Conservation (phyloP, 2,888 invertebrate genomes). For the Urechis unicinctus region DNA sequence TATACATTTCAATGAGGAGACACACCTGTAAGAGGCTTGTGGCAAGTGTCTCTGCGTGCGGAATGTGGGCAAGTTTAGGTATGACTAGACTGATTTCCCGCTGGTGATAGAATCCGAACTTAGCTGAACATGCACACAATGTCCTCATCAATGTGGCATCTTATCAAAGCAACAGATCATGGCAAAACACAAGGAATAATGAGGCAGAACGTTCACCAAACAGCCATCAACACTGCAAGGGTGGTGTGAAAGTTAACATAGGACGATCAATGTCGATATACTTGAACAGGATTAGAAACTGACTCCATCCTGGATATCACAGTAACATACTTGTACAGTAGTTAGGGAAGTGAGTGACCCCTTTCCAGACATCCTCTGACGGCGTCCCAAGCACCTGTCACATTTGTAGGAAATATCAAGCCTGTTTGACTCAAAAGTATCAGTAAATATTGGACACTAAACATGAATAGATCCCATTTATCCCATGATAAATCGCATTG, state of each 20-base stretch:
- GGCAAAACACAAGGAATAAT: no score
- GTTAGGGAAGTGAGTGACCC: constrained; percentile 79
- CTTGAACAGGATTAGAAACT: background rate
- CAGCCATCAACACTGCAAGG: no score
- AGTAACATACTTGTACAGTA: constrained; percentile 51
- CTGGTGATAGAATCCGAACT: constrained; percentile 33
- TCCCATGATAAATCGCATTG: no score
- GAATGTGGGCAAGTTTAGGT: constrained; percentile 81
- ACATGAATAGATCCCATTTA: no score
- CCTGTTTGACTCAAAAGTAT: no score
- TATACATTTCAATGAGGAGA: no score
- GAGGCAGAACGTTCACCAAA: no score
- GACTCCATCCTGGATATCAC: background rate
- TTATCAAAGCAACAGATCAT: no score
- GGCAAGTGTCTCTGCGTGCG: constrained; percentile 83
- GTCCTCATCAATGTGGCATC: no score
- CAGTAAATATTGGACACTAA: no score
- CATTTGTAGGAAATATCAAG: no score
- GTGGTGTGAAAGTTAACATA: background rate
- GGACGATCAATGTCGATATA: background rate
- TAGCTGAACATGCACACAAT: constrained; percentile 41
- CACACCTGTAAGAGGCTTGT: constrained; percentile 65
- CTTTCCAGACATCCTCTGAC: constrained; percentile 86
- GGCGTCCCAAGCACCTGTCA: constrained; percentile 84
- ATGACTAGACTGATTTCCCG: constrained; percentile 54